Evolutionary conservation across 2,113 vertebrate genomes (phyloP), one percentile per base, ranked within the genome.

Genomic region (Furnarius figulus): DNA sequence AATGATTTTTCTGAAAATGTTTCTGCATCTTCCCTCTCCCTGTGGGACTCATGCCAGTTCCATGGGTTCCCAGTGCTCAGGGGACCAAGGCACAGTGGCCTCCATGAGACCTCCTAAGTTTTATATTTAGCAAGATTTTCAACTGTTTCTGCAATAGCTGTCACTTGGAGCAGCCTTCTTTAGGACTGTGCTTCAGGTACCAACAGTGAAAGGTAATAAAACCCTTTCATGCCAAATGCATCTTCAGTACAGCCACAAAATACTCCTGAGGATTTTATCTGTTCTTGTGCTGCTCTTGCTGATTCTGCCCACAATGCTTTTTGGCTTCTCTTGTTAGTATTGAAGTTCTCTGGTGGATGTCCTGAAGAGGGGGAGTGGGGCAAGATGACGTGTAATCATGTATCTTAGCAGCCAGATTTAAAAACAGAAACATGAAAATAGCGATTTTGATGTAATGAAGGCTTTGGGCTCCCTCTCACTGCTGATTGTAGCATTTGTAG

Each of bases 41-140:
- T 31, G 14, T 0, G 2, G 46, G 44, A 42, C 63, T 37, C 33
- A 1, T 11, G 27, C 1, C 0, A 7, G 3, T n/a, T n/a, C n/a
- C n/a, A n/a, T n/a, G n/a, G n/a, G 44, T 37, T 85, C 56, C 42
- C 55, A 40, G 27, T 61, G 71, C 37, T 67, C 42, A 27, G 52
- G 31, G 50, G 24, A 42, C 22, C n/a, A 14, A 62, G 50, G 30
- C 25, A 33, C 4, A 2, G 50, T 20, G 30, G 22, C 23, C 58
- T 68, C 40, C 9, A 1, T 46, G 53, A 12, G 14, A 14, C 50
- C 50, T 52, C 50, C 50, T 16, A 52, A 52, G 25, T 84, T 91
- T 55, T 30, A 44, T 30, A 22, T 71, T 39, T 35, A 30, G 15
- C 42, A 39, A 44, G n/a, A 18, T 73, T 65, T 79, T 19, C 12